Evolutionary conservation across 1,140 invertebrate species (phyloP).

Genomic region (Habropoda laboriosa): DNA sequence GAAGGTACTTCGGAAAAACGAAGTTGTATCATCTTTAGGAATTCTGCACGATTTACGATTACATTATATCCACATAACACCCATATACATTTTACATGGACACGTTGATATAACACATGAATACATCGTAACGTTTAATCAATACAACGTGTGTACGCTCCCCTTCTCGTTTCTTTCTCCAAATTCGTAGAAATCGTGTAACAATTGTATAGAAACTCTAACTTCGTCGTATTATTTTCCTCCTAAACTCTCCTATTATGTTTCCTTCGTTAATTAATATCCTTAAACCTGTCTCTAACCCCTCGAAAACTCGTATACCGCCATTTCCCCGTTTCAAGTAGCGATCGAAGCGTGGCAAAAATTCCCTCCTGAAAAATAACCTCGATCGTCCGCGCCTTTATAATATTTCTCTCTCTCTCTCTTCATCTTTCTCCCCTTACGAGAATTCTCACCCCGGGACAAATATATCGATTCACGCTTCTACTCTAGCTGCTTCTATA

Average conservation of each 20-base stretch:
- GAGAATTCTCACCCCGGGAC: neutral
- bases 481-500: conserved; percentile 46
- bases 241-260: too few species aligned
- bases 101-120: conserved; percentile 35
- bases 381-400: neutral
- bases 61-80: conserved; percentile 18
- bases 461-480: conserved; percentile 16
- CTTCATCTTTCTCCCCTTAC: too few species aligned
- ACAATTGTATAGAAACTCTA: conserved; percentile 43
- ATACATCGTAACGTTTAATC: conserved; percentile 30
- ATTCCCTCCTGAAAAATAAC: neutral
- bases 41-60: conserved; percentile 9
- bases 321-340: too few species aligned
- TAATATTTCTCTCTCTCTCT: too few species aligned
- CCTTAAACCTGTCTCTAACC: too few species aligned
- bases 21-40: neutral
- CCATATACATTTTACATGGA: conserved; percentile 37
- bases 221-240: neutral
- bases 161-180: neutral
- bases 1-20: conserved; percentile 6
- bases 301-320: too few species aligned
- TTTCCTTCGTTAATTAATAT: too few species aligned
- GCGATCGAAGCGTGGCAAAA: neutral
- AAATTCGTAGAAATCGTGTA: conserved; percentile 45
- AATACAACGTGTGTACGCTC: conserved; percentile 3